Base-by-base conservation (phyloP, 2,113 vertebrate species). In the Bolborhynchus lineola region DNA sequence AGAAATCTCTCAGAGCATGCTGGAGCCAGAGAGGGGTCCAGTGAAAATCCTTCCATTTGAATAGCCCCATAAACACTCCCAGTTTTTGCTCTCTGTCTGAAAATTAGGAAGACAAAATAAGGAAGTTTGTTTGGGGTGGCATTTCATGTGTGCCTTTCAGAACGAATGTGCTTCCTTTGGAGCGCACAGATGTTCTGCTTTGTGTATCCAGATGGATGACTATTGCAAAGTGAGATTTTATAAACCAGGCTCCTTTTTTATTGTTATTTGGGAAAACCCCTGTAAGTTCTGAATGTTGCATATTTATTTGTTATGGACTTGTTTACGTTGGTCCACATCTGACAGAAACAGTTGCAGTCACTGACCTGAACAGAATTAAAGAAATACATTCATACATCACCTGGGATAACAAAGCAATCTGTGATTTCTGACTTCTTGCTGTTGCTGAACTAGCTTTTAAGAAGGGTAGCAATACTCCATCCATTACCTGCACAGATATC, bases 101-200 rank as follows among this genome's bases (percentile, higher is more conserved):
- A 91, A 86, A 59, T 52, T 7, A 63, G 7, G 39, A 71, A 68
- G 87, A 47, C 18, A 26, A 31, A 33, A 13, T 3, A 11, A 46
- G 60, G 21, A 29, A 19, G 16, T 7, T 29, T 82, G 52, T 7
- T 79, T 33, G 53, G 16, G 19, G 25, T 39, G 37, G 3, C 0
- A 9, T n/a, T 82, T 33, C 1, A 0, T 9, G 11, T 35, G 33
- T 28, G 42, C 13, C n/a, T 92, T 26, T 46, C 46, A 35, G 46
- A 88, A n/a, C 10, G 23, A 13, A 10, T 1, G 1, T 9, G 0
- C 33, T 64, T 68, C 52, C 35, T 70, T 42, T 2, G 0, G 52
- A 82, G 53, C 63, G n/a, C 6, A 2, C 80, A 81, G 74, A 39
- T 88, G 60, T 21, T 82, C 53, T 26, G 26, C 41, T 84, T 6